Base-by-base conservation (phyloP, 2,888 invertebrate species). In the Dicyrtoma fusca region DNA sequence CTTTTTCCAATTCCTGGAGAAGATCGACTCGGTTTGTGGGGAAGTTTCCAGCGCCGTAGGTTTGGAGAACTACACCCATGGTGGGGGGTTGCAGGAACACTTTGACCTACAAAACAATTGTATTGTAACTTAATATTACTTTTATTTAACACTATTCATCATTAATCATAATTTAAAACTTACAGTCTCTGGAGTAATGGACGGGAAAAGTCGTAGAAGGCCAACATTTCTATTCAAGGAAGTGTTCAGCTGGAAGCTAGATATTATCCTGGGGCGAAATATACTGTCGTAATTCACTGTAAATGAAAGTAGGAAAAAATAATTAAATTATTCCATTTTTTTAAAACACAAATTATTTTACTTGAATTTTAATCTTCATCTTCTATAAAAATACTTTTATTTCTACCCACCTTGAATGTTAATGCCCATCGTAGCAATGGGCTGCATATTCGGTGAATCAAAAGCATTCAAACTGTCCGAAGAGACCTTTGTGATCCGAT, bases 11-110 rank as follows among this genome's bases (percentile, higher is more conserved):
- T 77, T 88, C 91, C 0, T 88, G 85, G 6, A 95, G 84, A 0
- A 98, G 85, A 80, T 96, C 96, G 14, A 85, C 84, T 10, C 94
- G 88, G 82, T 91, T 91, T 0, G 90, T 89, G 0, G 97, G 97
- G 44, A 96, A 89, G 82, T 99, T 98, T 0, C 98, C 98, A 0
- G 92, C 88, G 0, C 98, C 98, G 81, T 95, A 98, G 0, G 92
- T 92, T 84, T 96, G 94, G 49, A 98, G 84, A 0, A 98, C 92
- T 0, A 97, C 90, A 14, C 97, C 92, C 80, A 88, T 85, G 74
- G 91, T 91, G 14, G 95, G 92, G 1, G 92, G 89, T 77, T 90
- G 83, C 17, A 87, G 82, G 80, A 86, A 85, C 1, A 85, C 84
- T 53, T 82, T 79, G 1, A 87, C 84, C 85, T 86, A 77, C 19